Percentiles rank a stretch among this genome's conserved stretches.
These are phyloP conservation scores for Saturnia pavonia DNA, from an alignment of 2,888 invertebrate genomes.

Conservation along the genomic window DNA sequence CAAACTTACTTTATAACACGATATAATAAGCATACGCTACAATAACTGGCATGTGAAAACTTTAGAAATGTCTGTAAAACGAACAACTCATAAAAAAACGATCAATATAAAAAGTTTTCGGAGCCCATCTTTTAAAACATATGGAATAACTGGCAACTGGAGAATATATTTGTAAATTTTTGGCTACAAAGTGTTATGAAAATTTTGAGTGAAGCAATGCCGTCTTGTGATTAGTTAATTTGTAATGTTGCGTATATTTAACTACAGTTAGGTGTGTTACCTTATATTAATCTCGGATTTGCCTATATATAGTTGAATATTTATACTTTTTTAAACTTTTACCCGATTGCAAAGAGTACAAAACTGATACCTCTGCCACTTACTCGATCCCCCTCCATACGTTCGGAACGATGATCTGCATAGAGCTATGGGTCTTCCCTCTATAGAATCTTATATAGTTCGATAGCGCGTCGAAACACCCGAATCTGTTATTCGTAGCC, in stretches of 20 bases:
- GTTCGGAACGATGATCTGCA: too few species aligned
- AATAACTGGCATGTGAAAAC: slow-evolving; percentile 26
- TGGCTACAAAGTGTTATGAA: slow-evolving; percentile 18
- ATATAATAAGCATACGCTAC: slow-evolving; percentile 4
- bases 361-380: too few species aligned
- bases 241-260: background rate
- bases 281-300: too few species aligned
- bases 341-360: too few species aligned
- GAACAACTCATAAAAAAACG: slow-evolving; percentile 38
- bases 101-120: slow-evolving; percentile 35
- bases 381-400: too few species aligned
- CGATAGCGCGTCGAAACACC: too few species aligned
- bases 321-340: too few species aligned
- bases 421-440: too few species aligned
- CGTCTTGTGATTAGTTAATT: background rate
- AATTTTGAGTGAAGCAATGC: slow-evolving; percentile 1
- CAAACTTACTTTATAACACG: background rate
- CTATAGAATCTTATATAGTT: too few species aligned
- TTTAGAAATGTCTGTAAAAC: slow-evolving; percentile 28
- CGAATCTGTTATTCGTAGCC: too few species aligned
- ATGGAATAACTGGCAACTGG: slow-evolving; percentile 12
- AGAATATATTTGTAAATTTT: slow-evolving; percentile 33
- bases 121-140: slow-evolving; percentile 31
- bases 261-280: background rate
- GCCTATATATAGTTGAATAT: too few species aligned